These are phyloP conservation scores for Euclidia mi DNA, from an alignment of 2,888 invertebrate genomes.

Conservation along the genomic window DNA sequence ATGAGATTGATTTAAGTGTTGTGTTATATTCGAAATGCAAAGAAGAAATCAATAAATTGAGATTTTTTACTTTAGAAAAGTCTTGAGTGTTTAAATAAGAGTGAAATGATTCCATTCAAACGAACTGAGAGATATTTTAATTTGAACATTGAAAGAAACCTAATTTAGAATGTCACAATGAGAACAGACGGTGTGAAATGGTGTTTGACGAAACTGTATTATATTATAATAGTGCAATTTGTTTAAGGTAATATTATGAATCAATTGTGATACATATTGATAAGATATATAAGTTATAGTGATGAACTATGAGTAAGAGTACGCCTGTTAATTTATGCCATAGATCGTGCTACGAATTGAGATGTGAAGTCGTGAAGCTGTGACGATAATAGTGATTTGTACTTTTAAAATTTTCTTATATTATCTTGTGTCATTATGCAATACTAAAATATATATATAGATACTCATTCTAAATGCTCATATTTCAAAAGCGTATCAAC, in stretches of 20 bases:
- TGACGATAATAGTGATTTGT: too few species aligned
- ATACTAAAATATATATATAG: too few species aligned
- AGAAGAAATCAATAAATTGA: neutral
- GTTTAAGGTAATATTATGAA: conserved; percentile 71
- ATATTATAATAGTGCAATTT: conserved; percentile 54
- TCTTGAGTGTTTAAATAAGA: conserved; percentile 7
- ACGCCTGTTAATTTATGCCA: neutral
- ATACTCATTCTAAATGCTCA: too few species aligned
- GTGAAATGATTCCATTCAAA: conserved; percentile 20
- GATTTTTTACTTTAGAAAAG: conserved; percentile 23
- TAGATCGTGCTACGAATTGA: neutral
- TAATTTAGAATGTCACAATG: conserved; percentile 37
- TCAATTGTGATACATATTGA: conserved; percentile 84
- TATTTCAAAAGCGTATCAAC: too few species aligned
- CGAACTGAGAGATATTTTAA: conserved; percentile 20
- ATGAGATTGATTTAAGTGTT: conserved; percentile 14
- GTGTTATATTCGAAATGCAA: conserved; percentile 6
- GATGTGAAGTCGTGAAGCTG: too few species aligned
- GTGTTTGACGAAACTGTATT: conserved; percentile 37
- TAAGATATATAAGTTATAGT: conserved; percentile 50
- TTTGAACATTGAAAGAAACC: conserved; percentile 36
- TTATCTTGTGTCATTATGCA: too few species aligned
- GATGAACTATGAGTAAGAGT: conserved; percentile 15
- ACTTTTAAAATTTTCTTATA: too few species aligned
- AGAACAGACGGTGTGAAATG: conserved; percentile 27